Base-by-base conservation (phyloP, 1,140 invertebrate genomes). In the Drosophila sp. region DNA sequence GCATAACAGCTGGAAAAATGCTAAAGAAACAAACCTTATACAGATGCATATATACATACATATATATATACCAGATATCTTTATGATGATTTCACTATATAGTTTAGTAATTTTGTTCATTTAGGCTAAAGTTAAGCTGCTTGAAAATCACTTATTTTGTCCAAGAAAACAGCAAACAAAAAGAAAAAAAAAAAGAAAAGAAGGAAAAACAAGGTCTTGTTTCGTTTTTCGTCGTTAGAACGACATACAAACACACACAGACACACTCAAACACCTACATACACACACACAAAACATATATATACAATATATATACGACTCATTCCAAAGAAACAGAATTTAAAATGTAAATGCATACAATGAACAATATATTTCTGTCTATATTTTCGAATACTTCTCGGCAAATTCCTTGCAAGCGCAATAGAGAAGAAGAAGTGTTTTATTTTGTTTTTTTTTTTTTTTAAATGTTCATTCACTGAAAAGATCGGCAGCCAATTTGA, bases 321-420 rank as follows among this genome's bases (percentile, higher is more conserved):
- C 90, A 91, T 91, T 91, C 90, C 90, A 91, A 91, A 91, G 90
- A 89, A 89, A 70, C 80, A 85, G 79, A 85, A 89, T 79, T 90
- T 89, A 84, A 81, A 90, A 80, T 85, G 73, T 83, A 74, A 84
- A 76, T 41, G 33, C 40, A 67, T 47, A 70, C 40, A 64, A 63
- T 50, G 44, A 50, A 50, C 44, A 50, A 50, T 50, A 50, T 25
- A 50, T 25, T 1, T 25, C 5, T 47, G 5, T 47, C 4, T 47
- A 40, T 11, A 40, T 23, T 27, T 50, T 27, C 44, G 40, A 41
- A 1, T 4, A 17, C 40, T 41, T 50, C 25, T 50, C 44, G 8
- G 17, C 23, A 27, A 50, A 50, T 27, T 27, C 44, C 25, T 27
- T 27, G 44, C 44, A 50, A 17, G 17, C 23, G 25, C 44, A 50